Percentiles rank a stretch among this genome's conserved stretches.
phyloP scores from a whole-genome alignment of 2,113 vertebrate species.

The Hydrochoerus hydrochaeris region DNA sequence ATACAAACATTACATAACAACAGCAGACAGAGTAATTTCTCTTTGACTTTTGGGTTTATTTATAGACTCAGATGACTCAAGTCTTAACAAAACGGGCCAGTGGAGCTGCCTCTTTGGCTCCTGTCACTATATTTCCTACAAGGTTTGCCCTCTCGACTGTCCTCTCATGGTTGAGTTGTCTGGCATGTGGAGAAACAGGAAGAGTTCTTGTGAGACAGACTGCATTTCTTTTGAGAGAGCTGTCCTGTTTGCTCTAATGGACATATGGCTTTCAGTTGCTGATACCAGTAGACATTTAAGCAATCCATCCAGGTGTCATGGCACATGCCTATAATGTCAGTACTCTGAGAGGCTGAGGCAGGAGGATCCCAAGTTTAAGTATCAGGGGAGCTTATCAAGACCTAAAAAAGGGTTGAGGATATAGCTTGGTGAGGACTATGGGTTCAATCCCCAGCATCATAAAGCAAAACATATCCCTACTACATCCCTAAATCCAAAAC shows the following conservation, averaged over 20 bases:
- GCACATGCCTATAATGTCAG: neutral
- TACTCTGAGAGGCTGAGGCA: neutral
- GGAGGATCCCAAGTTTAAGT: neutral
- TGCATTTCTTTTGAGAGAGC: neutral
- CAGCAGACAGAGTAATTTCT: conserved; percentile 50
- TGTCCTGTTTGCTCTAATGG: neutral
- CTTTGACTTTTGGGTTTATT: conserved; percentile 62
- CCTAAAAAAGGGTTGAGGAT: neutral
- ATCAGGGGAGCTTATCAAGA: neutral
- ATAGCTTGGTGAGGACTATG: neutral
- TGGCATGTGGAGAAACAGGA: neutral
- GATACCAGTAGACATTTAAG: neutral
- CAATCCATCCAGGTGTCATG: neutral
- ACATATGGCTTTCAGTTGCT: neutral
- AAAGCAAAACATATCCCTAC: neutral
- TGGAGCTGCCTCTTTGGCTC: conserved; percentile 23
- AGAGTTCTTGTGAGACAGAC: conserved; percentile 25
- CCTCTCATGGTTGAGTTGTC: neutral
- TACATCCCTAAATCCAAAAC: neutral
- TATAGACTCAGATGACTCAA: conserved; percentile 69
- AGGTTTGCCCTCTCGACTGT: neutral
- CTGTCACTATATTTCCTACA: neutral
- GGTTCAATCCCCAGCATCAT: neutral
- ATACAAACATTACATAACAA: conserved; percentile 66
- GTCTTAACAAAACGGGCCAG: conserved; percentile 42